These are phyloP conservation scores for Trimorus sp. DNA, from an alignment of 2,888 invertebrate genomes.

Conservation along the genomic window DNA sequence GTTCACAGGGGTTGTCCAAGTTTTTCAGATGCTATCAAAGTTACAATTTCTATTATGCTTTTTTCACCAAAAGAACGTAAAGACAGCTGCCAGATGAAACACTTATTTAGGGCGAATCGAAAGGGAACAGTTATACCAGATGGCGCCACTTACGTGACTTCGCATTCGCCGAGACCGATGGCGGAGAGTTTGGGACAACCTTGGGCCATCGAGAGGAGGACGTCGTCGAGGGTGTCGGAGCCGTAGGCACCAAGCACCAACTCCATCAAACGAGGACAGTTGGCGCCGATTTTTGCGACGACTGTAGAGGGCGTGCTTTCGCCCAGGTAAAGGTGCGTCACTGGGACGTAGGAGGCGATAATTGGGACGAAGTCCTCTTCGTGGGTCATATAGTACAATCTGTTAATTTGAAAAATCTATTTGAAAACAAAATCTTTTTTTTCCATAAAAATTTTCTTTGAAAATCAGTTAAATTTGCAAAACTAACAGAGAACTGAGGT, in stretches of 20 bases:
- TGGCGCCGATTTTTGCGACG: slow-evolving; percentile 71
- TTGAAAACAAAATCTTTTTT: too few relatives aligned
- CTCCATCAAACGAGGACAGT: slow-evolving; percentile 77
- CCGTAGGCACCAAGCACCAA: slow-evolving; percentile 77
- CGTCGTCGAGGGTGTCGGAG: slow-evolving; percentile 73
- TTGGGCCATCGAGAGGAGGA: slow-evolving; percentile 73
- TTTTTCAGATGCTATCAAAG: too few relatives aligned
- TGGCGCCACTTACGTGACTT: slow-evolving; percentile 64
- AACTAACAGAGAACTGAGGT: too few relatives aligned
- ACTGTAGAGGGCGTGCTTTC: slow-evolving; percentile 74
- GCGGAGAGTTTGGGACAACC: slow-evolving; percentile 76
- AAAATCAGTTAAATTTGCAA: too few relatives aligned
- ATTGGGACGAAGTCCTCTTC: slow-evolving; percentile 74
- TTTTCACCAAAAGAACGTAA: too few relatives aligned
- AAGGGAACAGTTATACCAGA: neutral
- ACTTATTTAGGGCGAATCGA: too few relatives aligned
- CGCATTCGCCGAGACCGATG: slow-evolving; percentile 78
- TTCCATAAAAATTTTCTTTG: too few relatives aligned
- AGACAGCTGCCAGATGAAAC: too few relatives aligned
- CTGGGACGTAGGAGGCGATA: slow-evolving; percentile 74
- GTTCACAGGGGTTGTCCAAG: too few relatives aligned
- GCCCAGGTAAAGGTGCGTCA: slow-evolving; percentile 79
- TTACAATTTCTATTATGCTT: too few relatives aligned
- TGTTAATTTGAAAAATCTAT: slow-evolving; percentile 34
- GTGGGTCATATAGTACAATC: slow-evolving; percentile 76